These are phyloP conservation scores for Gortyna flavago DNA, from an alignment of 2,888 invertebrate genomes.

Conservation along the genomic window DNA sequence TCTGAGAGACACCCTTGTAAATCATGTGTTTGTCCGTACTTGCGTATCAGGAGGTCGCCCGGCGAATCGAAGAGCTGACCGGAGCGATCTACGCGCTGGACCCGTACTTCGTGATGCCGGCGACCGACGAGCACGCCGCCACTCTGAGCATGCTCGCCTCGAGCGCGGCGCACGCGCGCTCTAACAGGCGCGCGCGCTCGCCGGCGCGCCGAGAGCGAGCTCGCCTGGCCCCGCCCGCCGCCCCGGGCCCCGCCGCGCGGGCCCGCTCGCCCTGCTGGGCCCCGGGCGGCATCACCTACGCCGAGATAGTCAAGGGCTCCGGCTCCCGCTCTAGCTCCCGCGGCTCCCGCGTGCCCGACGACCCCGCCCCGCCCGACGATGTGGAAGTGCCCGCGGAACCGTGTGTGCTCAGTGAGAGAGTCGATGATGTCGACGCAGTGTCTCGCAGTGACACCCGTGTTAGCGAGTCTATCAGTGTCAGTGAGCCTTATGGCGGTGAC, in stretches of 20 bases:
- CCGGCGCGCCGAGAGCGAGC: slow-evolving; percentile 79
- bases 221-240: slow-evolving; percentile 54
- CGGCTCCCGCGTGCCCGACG: slow-evolving; percentile 72
- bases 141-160: slow-evolving; percentile 82
- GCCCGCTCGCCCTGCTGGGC: slow-evolving; percentile 90
- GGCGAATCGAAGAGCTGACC: slow-evolving; percentile 93
- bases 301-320: slow-evolving; percentile 93
- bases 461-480: slow-evolving; percentile 81
- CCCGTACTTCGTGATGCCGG: slow-evolving; percentile 91
- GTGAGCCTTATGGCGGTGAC: slow-evolving; percentile 79
- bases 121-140: slow-evolving; percentile 91
- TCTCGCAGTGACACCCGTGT: slow-evolving; percentile 75
- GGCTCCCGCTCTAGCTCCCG: slow-evolving; percentile 82
- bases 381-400: slow-evolving; percentile 72
- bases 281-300: slow-evolving; percentile 94
- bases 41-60: slow-evolving; percentile 92
- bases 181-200: slow-evolving; percentile 80
- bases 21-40: slow-evolving; percentile 89
- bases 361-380: slow-evolving; percentile 62
- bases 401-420: slow-evolving; percentile 73
- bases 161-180: slow-evolving; percentile 87
- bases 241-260: slow-evolving; percentile 60
- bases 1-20: slow-evolving; percentile 82
- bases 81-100: slow-evolving; percentile 93
- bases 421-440: slow-evolving; percentile 62